A percentile compares a stretch with the other conserved stretches of the same genome.
These are phyloP conservation scores for Irena cyanogastra DNA, from an alignment of 2,113 vertebrate genomes.

Conservation along the genomic window DNA sequence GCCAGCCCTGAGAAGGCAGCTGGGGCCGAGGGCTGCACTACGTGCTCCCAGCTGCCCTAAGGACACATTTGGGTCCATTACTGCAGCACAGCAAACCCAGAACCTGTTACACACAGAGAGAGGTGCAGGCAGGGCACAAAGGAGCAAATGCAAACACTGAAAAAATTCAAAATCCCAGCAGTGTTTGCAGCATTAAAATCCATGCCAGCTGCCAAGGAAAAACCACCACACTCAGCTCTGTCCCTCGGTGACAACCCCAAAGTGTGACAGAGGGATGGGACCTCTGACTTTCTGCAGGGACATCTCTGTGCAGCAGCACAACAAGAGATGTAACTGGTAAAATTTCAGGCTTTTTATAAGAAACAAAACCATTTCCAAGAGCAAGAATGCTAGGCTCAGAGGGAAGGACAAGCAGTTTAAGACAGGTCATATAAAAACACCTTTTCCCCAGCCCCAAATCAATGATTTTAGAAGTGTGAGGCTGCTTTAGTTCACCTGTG, in stretches of 20 bases:
- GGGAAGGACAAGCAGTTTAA: not conserved
- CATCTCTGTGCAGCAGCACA: not conserved
- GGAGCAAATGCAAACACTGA: not conserved
- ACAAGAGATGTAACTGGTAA: accelerated
- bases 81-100: not conserved
- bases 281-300: not conserved
- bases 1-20: not conserved
- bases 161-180: not conserved
- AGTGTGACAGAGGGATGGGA: not conserved
- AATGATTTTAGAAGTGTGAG: not conserved
- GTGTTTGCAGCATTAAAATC: not conserved
- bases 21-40: not conserved
- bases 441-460: not conserved
- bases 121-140: not conserved
- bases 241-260: not conserved
- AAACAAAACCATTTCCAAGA: not conserved
- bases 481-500: not conserved
- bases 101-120: not conserved
- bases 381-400: not conserved
- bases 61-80: not conserved
- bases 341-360: not conserved
- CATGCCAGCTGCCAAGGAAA: not conserved
- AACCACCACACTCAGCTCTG: not conserved
- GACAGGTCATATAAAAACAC: not conserved
- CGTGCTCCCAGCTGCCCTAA: not conserved